Base-by-base conservation (phyloP, 1,140 invertebrate species). In the Charaxes varanes region DNA sequence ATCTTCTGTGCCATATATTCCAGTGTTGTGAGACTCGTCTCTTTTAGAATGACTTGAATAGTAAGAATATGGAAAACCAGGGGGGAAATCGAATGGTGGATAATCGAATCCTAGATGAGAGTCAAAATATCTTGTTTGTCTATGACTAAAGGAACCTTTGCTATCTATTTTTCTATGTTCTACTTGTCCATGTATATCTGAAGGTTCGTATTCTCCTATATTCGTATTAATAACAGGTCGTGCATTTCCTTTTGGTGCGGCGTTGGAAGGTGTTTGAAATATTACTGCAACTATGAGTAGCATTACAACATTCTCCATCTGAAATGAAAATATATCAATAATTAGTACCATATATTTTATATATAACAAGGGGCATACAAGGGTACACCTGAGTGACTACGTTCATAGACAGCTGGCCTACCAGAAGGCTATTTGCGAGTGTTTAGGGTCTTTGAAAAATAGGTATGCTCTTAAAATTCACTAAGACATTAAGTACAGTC, bases 121-220 rank as follows among this genome's bases (percentile, higher is more conserved):
- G 28, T 72, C 60, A 41, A 58, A 70, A 54, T 52, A 78, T 55
- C 73, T 52, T 50, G 74, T 78, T 35, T 71, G 58, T 28, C 73
- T 44, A 30, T 52, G 50, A 5, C 48, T 49, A 17, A 56, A 10
- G 18, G 26, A 34, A 16, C 32, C 24, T 11, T 45, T 38, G 4
- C 34, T 43, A 4, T 56, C 43, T 11, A 16, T 31, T 17, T 41
- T 33, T 10, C 14, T 21, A 24, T 45, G 47, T 17, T 44, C 15
- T 28, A 27, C 8, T 10, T 46, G 40, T 23, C 24, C 3, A 22
- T 10, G n/a, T n/a, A n/a, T 37, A 12, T 56, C 41, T 17, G 44
- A 34, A 17, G 32, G 35, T 15, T 27, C 21, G 17, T 19, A 38
- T 12, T 33, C 23, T 40, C 41, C 17, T 2, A 19, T 24, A 16